phyloP scores from a whole-genome alignment of 2,113 vertebrate genomes.

The Porphyrio hochstetteri region DNA sequence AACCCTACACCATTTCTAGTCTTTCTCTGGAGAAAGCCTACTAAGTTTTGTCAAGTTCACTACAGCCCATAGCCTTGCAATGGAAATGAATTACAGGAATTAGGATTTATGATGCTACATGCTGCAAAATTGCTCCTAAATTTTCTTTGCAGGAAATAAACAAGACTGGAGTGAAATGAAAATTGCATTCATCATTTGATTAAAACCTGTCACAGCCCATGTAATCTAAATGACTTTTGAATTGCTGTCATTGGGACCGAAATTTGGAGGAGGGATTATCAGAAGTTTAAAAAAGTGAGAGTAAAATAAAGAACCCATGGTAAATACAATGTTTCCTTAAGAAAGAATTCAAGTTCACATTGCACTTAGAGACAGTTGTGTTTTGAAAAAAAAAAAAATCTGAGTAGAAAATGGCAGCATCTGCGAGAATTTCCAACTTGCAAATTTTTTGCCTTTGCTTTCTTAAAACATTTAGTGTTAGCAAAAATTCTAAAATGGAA shows the following conservation, averaged over 20 bases:
- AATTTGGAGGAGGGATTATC: not conserved
- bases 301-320: not conserved
- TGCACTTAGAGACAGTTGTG: not conserved
- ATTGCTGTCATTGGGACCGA: not conserved
- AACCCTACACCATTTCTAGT: not conserved
- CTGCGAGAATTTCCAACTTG: not conserved
- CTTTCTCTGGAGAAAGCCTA: not conserved
- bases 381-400: not conserved
- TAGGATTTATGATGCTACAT: not conserved
- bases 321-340: not conserved
- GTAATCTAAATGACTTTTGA: not conserved
- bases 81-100: slow-evolving; percentile 1
- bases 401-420: not conserved
- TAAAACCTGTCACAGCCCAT: not conserved
- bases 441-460: not conserved
- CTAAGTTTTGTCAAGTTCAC: not conserved
- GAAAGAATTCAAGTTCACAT: not conserved
- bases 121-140: not conserved
- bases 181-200: slow-evolving; percentile 3
- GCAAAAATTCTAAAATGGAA: not conserved
- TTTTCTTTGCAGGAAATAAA: slow-evolving; percentile 5
- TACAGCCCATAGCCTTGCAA: not conserved
- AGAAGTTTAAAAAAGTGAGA: not conserved
- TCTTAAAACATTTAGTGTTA: not conserved
- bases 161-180: not conserved